Conservation (phyloP, 2,113 vertebrate genomes). For the Macroglossus sobrinus region DNA sequence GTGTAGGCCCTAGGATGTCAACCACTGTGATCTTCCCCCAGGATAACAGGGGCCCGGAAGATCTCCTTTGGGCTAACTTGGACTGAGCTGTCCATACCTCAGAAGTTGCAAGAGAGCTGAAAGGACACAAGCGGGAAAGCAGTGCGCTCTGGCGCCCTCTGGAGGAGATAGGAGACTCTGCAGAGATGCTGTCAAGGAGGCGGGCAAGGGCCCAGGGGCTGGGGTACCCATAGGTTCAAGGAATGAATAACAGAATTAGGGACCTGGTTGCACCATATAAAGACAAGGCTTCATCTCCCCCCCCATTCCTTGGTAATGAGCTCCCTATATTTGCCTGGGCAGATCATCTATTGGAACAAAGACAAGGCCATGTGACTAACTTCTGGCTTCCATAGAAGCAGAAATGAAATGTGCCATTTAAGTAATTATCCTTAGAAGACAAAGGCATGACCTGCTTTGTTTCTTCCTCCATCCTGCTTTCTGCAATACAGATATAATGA, state of each 20-base stretch:
- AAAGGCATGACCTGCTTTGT: background rate
- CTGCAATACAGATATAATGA: background rate
- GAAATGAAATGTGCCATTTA: background rate
- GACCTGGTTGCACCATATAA: background rate
- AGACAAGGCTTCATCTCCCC: background rate
- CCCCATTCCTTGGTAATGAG: background rate
- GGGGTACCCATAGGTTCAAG: background rate
- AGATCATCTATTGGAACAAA: background rate
- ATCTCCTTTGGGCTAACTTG: background rate
- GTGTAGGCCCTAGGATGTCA: background rate
- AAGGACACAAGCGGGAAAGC: background rate
- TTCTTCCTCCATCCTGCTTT: background rate
- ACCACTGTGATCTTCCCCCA: background rate
- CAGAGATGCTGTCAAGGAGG: background rate
- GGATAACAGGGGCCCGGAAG: background rate
- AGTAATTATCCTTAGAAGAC: background rate
- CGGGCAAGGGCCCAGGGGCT: background rate
- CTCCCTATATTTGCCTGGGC: background rate
- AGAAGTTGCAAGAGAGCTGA: background rate
- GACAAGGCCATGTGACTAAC: background rate
- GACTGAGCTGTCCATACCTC: background rate
- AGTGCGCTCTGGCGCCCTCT: conserved; percentile 46
- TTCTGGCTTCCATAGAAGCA: background rate
- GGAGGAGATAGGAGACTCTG: background rate
- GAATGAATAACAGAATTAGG: background rate